Evolutionary conservation across 2,888 invertebrate genomes (phyloP), one percentile per base, ranked within the genome.

Genomic region (Enchytraeus crypticus): DNA sequence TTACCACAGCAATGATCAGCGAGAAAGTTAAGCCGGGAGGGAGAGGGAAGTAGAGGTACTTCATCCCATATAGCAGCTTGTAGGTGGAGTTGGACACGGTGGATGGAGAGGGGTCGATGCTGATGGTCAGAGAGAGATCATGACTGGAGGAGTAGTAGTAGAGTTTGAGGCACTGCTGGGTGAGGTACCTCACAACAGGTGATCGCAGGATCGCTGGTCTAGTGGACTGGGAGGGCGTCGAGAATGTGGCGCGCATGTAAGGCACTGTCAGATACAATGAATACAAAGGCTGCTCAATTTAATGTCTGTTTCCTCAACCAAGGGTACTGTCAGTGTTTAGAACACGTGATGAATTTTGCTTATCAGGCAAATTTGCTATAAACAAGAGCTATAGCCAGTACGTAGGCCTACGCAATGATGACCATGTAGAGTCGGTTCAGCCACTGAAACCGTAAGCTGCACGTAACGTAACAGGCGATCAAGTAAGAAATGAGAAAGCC

Each of bases 181-280:
- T 5, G 5, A 26, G 29, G n/a, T 33, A 14, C 27, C 32, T 32
- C 5, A 55, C 23, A n/a, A 14, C 14, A 32, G 51, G 33, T 11
- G 60, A 60, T 43, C 21, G 29, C n/a, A 60, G 38, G 1, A 47
- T 30, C 3, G 47, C 57, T 29, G 27, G 29, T 2, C 4, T 29
- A 0, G 45, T 1, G 5, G 43, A n/a, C n/a, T n/a, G n/a, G n/a
- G n/a, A 14, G 5, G 38, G 23, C 8, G 29, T 18, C 5, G 30
- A 8, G 51, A 56, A 60, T 33, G 26, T 51, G 2, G 61, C 33
- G 23, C 33, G 32, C 53, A 61, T 57, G 57, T 38, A 62, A 27
- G 11, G 54, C 11, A 8, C 53, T 56, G 60, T 8, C 14, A 14
- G 27, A 21, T 18, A 23, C 5, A 11, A 45, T 5, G 21, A 57